Base-by-base conservation (phyloP, 2,797 vertebrate genomes). In the Urocyon cinereoargenteus region DNA sequence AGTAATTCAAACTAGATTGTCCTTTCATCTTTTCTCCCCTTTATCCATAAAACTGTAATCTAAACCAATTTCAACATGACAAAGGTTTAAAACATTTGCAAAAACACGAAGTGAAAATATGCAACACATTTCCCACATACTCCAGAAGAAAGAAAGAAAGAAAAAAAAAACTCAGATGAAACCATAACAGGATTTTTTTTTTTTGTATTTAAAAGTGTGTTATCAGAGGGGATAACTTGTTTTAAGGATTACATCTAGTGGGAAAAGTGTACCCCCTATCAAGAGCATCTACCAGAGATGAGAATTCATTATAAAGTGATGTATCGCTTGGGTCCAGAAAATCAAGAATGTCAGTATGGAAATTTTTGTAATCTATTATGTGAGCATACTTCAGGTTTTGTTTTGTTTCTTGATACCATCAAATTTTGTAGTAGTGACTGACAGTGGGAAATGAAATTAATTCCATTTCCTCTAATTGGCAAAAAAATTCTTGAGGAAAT, bases 121-220 rank as follows among this genome's bases (percentile, higher is more conserved):
- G 26, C 9, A 85, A 31, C 34, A 31, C 10, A 24, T 84, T 81
- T 40, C 53, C 66, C 51, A 72, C 28, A 57, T 73, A 88, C 51
- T 66, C 49, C 59, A 91, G 77, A 95, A 84, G 59, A 73, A 73
- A 64, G 84, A 81, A 90, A 97, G 83, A 82, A 94, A 93, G 92
- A 51, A 49, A 84, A 88, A 93, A 95, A 57, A 49, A 84, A 88
- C 55, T 79, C 21, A 22, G 62, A n/a, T 53, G 22, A 75, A 82
- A 57, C 5, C 40, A 5, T 34, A 79, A 51, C 1, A 90, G 13
- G 4, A n/a, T 57, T 14, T 75, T 40, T 45, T 45, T 45, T 57
- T 14, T 75, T 91, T 28, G 31, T 61, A 11, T 95, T 94, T 86
- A 61, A 66, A 78, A 84, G 49, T 16, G 16, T 9, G 22, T 6